These are phyloP conservation scores for Burhinus oedicnemus DNA, from an alignment of 2,113 vertebrate genomes.

Conservation along the genomic window DNA sequence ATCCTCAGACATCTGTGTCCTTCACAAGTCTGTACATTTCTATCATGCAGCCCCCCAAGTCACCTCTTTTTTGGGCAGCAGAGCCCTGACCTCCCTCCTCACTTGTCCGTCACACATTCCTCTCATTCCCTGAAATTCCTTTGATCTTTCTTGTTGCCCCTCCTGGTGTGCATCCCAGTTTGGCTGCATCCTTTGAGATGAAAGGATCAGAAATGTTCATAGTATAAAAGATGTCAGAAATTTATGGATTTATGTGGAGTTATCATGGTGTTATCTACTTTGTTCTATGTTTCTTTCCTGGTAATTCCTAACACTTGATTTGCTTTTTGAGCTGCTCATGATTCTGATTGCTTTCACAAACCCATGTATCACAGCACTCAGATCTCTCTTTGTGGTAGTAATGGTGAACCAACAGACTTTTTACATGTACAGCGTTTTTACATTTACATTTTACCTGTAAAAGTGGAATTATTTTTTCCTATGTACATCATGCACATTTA, in stretches of 20 bases:
- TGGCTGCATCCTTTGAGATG: neutral
- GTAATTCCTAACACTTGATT: neutral
- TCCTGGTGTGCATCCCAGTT: neutral
- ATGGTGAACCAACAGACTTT: neutral
- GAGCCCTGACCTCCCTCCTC: neutral
- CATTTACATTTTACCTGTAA: neutral
- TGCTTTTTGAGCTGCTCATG: neutral
- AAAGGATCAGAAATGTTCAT: neutral
- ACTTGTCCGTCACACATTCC: neutral
- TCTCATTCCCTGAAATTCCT: slow-evolving; percentile 28
- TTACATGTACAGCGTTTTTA: neutral
- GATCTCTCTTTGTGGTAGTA: neutral
- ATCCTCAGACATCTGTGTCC: neutral
- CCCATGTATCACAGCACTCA: neutral
- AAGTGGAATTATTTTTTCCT: neutral
- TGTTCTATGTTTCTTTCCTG: neutral
- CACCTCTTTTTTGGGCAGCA: neutral
- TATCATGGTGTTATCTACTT: neutral
- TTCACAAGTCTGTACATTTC: neutral
- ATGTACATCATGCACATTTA: neutral
- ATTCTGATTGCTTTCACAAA: neutral
- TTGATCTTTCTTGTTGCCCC: neutral
- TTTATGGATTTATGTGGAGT: neutral
- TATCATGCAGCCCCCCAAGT: neutral
- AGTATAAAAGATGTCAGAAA: neutral